Evolutionary conservation across 1,140 invertebrate species (phyloP).

Genomic region (Heliconius hermathena): DNA sequence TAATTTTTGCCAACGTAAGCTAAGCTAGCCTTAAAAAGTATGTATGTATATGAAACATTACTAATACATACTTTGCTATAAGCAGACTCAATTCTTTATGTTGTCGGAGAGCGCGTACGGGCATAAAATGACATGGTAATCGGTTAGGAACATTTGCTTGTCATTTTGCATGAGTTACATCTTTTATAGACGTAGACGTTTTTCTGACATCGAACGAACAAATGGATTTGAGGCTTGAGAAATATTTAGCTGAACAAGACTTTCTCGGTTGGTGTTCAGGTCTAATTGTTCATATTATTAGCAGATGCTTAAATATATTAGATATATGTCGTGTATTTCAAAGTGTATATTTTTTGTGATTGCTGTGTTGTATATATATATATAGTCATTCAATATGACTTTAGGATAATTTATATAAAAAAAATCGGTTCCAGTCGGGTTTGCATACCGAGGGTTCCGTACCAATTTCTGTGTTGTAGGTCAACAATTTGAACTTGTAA

Average conservation of each 20-base stretch:
- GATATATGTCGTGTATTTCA: no score
- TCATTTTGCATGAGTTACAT: conserved; percentile 39
- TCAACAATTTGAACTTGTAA: no score
- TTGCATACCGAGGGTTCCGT: no score
- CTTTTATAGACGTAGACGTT: conserved; percentile 28
- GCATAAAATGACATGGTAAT: conserved; percentile 38
- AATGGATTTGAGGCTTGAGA: neutral
- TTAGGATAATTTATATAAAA: neutral
- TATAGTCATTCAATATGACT: no score
- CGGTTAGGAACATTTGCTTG: conserved; percentile 40
- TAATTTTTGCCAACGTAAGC: neutral
- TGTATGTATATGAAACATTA: conserved; percentile 30
- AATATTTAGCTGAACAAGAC: neutral
- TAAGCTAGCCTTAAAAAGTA: conserved; percentile 3
- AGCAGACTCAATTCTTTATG: conserved; percentile 32
- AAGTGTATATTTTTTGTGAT: no score
- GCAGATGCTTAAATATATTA: no score
- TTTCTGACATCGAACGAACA: conserved; percentile 26
- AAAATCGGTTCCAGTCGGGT: neutral
- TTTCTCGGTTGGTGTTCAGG: neutral
- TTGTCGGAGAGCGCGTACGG: conserved; percentile 29
- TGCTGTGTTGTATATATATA: no score
- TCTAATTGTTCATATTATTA: neutral
- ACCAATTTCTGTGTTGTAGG: no score
- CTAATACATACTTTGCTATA: conserved; percentile 27